phyloP scores from a whole-genome alignment of 2,888 invertebrate genomes.

The Meliscaeva auricollis region DNA sequence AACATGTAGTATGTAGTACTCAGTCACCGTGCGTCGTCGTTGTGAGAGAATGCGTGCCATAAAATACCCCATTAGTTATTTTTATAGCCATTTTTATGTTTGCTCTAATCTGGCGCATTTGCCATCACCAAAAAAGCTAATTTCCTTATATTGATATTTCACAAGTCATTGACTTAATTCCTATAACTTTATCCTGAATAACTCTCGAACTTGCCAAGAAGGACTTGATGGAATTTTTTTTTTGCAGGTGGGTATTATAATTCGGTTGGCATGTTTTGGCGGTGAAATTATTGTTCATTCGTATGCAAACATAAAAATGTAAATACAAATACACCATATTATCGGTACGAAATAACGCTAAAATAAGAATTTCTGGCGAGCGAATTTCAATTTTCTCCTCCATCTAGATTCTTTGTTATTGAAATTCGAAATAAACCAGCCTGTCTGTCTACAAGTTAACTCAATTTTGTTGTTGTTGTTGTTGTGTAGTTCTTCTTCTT shows the following conservation, averaged over 20 bases:
- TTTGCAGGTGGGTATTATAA: neutral
- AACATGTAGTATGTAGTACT: neutral
- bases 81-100: slow-evolving; percentile 29
- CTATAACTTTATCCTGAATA: slow-evolving; percentile 3
- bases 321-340: slow-evolving; percentile 42
- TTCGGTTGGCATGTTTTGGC: neutral
- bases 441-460: neutral
- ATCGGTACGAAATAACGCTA: slow-evolving; percentile 25
- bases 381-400: slow-evolving; percentile 27
- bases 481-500: too few relatives aligned
- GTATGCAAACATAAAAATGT: slow-evolving; percentile 36
- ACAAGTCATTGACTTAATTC: slow-evolving; percentile 34
- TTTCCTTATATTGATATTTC: slow-evolving; percentile 34
- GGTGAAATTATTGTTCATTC: slow-evolving; percentile 15
- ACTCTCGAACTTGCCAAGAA: neutral
- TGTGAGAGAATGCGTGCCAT: slow-evolving; percentile 4
- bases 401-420: neutral
- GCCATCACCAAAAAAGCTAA: slow-evolving; percentile 24
- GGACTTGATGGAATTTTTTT: neutral
- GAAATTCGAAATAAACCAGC: neutral
- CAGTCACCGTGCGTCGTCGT: neutral
- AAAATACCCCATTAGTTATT: slow-evolving; percentile 36
- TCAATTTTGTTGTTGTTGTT: neutral
- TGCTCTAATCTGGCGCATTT: slow-evolving; percentile 30
- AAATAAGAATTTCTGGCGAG: slow-evolving; percentile 16